Evolutionary conservation across 1,140 invertebrate genomes (phyloP), one percentile per base, ranked within the genome.

Genomic region (Metaphire vulgaris): DNA sequence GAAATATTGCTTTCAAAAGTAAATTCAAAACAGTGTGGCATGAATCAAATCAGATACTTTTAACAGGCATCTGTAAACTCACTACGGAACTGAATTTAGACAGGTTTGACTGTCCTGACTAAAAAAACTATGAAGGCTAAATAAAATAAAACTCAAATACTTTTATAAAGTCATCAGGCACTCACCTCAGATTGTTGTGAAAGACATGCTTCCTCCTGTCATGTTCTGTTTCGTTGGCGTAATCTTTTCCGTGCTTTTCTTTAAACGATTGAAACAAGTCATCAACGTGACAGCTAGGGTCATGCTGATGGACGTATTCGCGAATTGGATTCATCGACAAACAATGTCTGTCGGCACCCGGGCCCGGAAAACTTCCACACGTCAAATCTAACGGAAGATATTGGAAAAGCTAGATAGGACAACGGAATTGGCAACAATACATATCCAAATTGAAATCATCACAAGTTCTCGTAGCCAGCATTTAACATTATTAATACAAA

Each of bases 311-410:
- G 56, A 97, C 88, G 81, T 94, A 97, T 88, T 98, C 95, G 69
- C 89, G 90, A 91, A 98, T 96, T 1, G 96, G 96, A 87, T 98
- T 97, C 83, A 83, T 82, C 31, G 81, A 74, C 1, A 84, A 65
- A 16, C 77, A 79, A 6, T 78, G 79, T 74, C 81, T 80, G 0
- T 77, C 77, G 29, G 88, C 88, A 26, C 95, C 95, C 12, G 95
- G 95, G 6, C 95, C 95, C 0, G 95, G 95, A 84, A 96, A 98
- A 28, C 89, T 88, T 0, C 89, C 87, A 82, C 95, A 97, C 21
- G 89, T 89, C 80, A 91, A 81, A 80, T 89, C 92, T 93, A 72
- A 28, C 74, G 68, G 14, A 81, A 66, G 86, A 56, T 21, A 56
- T 56, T 21, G 21, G 41, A 56, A 56, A 21, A 56, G 41, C 6